Base-by-base conservation (phyloP, 2,888 invertebrate species). In the Rhingia campestris region DNA sequence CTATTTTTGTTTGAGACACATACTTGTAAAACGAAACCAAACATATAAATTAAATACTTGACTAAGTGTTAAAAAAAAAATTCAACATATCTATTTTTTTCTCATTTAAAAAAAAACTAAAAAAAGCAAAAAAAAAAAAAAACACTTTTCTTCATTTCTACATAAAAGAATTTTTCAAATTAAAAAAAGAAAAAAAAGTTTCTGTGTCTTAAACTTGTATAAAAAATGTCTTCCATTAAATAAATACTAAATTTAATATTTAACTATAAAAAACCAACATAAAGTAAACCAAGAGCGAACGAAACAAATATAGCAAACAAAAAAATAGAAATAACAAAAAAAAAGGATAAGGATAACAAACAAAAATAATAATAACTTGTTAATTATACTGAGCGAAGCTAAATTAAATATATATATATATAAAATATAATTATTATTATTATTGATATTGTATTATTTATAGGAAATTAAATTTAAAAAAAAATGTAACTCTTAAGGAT, bases 151-250 rank as follows among this genome's bases (percentile, higher is more conserved):
- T 81, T 86, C 72, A 87, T 80, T 86, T 82, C 64, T 70, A 70
- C 49, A 77, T 59, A 69, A 73, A 85, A 80, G 59, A 12, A 56
- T 54, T 66, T 67, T 74, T 70, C 74, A 77, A 63, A 74, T 86
- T 87, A 63, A 86, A 88, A 86, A 87, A 86, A 69, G 87, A 86
- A 88, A 85, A 88, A 89, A 89, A 90, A 91, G 90, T 91, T 91
- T 91, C 91, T 91, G 91, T 91, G 91, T 91, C 91, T 91, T 91
- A 91, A 91, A 91, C 91, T 91, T 91, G 90, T 91, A 91, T 91
- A 91, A 91, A 86, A 90, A 89, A 90, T 91, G 91, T 91, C 91
- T 91, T 91, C 91, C 91, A 91, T 91, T 91, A 91, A 88, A 88
- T 86, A 85, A 90, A 89, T 90, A 90, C 88, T 89, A 88, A 89